Base-by-base conservation (phyloP, 1,140 invertebrate genomes). In the Drosophila repletoides region DNA sequence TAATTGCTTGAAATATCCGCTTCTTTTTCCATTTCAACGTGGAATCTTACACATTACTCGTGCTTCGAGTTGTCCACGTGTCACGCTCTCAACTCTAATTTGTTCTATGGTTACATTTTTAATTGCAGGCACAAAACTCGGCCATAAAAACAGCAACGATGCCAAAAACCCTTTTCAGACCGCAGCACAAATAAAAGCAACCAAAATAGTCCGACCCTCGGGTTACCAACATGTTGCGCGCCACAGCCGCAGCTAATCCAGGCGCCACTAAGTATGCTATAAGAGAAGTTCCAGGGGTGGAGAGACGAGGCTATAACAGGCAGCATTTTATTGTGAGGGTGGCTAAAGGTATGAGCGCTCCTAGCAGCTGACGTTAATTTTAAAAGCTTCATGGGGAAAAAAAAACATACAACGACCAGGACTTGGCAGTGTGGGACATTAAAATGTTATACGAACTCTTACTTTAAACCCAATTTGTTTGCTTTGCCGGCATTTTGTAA, bases 171-270 rank as follows among this genome's bases (percentile, higher is more conserved):
- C n/a, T 40, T 36, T 34, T 22, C 17, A 12, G 40, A 53, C 60
- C 60, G 52, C 60, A 64, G 21, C 29, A 40, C 51, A 64, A 64
- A 64, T 55, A 46, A 53, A 64, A 46, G 17, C 14, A 34, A 15
- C 26, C 45, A n/a, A 29, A 17, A 22, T 10, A 49, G n/a, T 24
- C 12, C 15, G 14, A 9, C 12, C 24, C 31, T 17, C 3, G 41
- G 26, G 34, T 6, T 3, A 22, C 15, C 45, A 46, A 64, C 49
- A 64, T 64, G 60, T 64, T 64, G 49, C 49, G 49, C 49, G 40
- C 29, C 40, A 41, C 29, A 55, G 40, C 60, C 60, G 22, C 51
- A 64, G 60, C 51, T 64, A 64, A 55, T 64, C 60, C 17, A 29
- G 22, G 19, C 29, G 41, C 60, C 51, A 17, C 31, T 64, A 64